phyloP scores from a whole-genome alignment of 2,888 invertebrate genomes.

The Zaprionus bogoriensis region DNA sequence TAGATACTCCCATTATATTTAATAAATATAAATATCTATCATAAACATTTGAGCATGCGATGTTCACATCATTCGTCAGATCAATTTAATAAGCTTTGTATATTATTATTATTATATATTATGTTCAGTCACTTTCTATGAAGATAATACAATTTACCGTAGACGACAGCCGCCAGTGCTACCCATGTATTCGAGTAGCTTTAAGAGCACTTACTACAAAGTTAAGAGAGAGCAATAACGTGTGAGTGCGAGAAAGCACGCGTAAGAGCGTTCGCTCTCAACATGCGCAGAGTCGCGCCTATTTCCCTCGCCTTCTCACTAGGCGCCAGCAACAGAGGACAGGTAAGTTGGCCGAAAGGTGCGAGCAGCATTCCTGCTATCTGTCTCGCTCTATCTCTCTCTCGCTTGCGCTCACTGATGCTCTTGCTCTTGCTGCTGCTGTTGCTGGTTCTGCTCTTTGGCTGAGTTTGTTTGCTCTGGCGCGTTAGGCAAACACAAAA shows the following conservation, averaged over 20 bases:
- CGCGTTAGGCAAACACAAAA: slow-evolving; percentile 63
- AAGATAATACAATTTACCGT: no score
- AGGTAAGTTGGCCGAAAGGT: slow-evolving; percentile 60
- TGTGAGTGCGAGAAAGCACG: background rate
- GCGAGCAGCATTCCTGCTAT: slow-evolving; percentile 5
- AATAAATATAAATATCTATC: no score
- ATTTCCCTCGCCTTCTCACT: background rate
- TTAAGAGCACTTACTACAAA: slow-evolving; percentile 13
- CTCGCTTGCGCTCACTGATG: background rate
- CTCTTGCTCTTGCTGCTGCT: background rate
- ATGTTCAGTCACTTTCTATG: no score
- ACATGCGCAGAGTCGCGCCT: slow-evolving; percentile 31
- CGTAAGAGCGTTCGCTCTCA: background rate
- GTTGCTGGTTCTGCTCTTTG: slow-evolving; percentile 35
- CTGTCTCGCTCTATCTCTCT: slow-evolving; percentile 3
- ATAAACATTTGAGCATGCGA: no score
- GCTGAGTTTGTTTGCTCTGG: slow-evolving; percentile 51
- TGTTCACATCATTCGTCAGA: no score
- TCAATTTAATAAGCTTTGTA: no score
- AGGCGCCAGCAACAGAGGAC: slow-evolving; percentile 19
- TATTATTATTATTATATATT: no score
- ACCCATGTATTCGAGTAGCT: slow-evolving; percentile 14
- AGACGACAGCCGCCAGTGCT: slow-evolving; percentile 31
- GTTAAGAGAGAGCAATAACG: slow-evolving; percentile 34
- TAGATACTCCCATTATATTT: no score